These are phyloP conservation scores for Trachelus tabidus DNA, from an alignment of 2,888 invertebrate species.

Conservation along the genomic window DNA sequence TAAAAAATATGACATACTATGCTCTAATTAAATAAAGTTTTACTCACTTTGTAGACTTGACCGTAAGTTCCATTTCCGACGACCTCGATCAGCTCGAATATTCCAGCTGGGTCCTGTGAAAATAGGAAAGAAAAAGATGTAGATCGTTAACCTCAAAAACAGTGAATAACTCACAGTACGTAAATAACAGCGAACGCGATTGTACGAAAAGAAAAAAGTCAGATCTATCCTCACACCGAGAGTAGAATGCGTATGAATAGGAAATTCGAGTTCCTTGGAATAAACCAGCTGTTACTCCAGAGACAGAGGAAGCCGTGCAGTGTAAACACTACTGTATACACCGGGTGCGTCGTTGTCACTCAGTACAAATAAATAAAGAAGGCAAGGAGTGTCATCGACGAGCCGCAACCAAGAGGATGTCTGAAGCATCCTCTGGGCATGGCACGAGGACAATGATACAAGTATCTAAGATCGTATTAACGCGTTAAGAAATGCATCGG, in stretches of 20 bases:
- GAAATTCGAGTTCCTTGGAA: background rate
- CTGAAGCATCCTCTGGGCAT: background rate
- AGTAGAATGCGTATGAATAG: background rate
- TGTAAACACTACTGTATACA: background rate
- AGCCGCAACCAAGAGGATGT: background rate
- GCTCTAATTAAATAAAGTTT: background rate
- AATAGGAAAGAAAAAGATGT: constrained; percentile 17
- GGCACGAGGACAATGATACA: background rate
- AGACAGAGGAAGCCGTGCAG: background rate
- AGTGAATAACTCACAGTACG: background rate
- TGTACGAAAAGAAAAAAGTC: background rate
- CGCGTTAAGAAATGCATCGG: background rate
- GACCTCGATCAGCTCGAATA: constrained; percentile 99
- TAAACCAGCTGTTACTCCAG: background rate
- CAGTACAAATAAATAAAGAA: background rate
- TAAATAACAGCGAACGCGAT: background rate
- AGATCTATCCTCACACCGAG: background rate
- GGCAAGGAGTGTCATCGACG: background rate
- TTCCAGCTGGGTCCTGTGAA: constrained; percentile 98
- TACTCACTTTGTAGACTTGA: constrained; percentile 96
- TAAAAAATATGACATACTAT: background rate
- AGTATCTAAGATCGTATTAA: background rate
- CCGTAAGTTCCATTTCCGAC: constrained; percentile 99
- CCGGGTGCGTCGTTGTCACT: background rate
- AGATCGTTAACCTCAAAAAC: background rate